Conservation (phyloP, 64 coral and sea anemone species). For the Cladopsammia gracilis region DNA sequence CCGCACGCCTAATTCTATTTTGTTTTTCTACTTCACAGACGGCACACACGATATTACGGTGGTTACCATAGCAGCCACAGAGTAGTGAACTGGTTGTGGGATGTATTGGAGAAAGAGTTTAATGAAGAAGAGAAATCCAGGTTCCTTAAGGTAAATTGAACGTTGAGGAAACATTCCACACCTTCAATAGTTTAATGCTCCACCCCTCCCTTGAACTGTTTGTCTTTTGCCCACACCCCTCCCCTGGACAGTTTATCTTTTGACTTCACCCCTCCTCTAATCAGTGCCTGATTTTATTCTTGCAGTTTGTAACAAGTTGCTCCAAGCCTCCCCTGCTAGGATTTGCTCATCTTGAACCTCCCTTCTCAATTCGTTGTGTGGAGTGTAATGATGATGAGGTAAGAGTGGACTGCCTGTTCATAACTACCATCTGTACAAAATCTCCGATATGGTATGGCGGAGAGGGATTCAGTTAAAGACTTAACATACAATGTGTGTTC, state of each 20-base stretch:
- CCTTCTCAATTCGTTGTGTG: conserved; percentile 94
- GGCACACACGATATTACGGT: conserved; percentile 93
- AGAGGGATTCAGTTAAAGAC: no score
- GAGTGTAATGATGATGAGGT: conserved; percentile 98
- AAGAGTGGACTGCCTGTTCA: neutral
- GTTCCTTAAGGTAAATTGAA: conserved; percentile 86
- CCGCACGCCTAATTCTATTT: neutral
- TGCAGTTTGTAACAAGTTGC: conserved; percentile 97
- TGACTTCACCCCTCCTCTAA: no score
- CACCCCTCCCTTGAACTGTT: no score
- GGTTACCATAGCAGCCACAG: conserved; percentile 95
- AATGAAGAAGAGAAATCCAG: conserved; percentile 84
- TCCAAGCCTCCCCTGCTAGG: conserved; percentile 97
- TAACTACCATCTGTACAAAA: no score
- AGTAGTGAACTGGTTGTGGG: conserved; percentile 94
- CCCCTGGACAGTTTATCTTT: no score
- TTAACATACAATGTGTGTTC: no score
- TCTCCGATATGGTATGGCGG: no score
- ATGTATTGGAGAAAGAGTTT: conserved; percentile 96
- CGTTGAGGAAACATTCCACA: no score
- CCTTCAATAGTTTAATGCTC: no score
- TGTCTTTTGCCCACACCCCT: no score
- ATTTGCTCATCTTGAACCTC: conserved; percentile 96
- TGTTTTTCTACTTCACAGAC: conserved; percentile 24
- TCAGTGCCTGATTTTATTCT: neutral